Conservation (phyloP, 2,888 invertebrate species). For the Byasa hedistus region DNA sequence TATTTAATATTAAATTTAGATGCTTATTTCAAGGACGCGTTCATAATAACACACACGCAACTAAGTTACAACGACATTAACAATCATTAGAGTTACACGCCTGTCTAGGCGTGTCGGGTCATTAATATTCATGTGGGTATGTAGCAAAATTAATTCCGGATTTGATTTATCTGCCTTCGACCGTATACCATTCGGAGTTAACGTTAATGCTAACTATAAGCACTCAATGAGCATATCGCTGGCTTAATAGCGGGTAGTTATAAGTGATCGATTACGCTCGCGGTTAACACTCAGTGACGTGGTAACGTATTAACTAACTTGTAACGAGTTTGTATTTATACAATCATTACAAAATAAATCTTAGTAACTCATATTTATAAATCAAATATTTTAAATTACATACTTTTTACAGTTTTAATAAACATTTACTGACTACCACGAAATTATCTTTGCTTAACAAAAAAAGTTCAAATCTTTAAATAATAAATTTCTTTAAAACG, state of each 20-base stretch:
- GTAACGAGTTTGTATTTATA: too few relatives aligned
- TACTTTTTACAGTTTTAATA: too few relatives aligned
- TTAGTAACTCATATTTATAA: too few relatives aligned
- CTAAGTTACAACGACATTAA: constrained; percentile 6
- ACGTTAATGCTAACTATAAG: constrained; percentile 12
- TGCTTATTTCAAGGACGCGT: too few relatives aligned
- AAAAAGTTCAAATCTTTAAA: too few relatives aligned
- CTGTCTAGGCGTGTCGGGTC: not conserved
- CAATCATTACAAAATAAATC: too few relatives aligned
- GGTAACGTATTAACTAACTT: not conserved
- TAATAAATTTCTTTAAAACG: too few relatives aligned
- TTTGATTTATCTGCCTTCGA: constrained; percentile 25
- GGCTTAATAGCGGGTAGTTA: constrained; percentile 10
- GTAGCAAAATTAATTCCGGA: constrained; percentile 25
- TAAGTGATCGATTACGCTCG: constrained; percentile 3
- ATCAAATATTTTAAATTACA: too few relatives aligned
- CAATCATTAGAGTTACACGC: constrained; percentile 13
- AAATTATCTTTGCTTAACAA: too few relatives aligned
- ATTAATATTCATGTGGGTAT: constrained; percentile 18
- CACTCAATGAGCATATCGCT: constrained; percentile 20
- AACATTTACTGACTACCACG: too few relatives aligned
- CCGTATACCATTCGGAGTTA: constrained; percentile 23
- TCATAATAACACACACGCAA: not conserved
- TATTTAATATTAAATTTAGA: too few relatives aligned
- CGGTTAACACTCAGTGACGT: not conserved